A percentile compares a stretch with the other conserved stretches of the same genome.
Conservation (phyloP, 1,140 invertebrate species). For the Ylistrum balloti region DNA sequence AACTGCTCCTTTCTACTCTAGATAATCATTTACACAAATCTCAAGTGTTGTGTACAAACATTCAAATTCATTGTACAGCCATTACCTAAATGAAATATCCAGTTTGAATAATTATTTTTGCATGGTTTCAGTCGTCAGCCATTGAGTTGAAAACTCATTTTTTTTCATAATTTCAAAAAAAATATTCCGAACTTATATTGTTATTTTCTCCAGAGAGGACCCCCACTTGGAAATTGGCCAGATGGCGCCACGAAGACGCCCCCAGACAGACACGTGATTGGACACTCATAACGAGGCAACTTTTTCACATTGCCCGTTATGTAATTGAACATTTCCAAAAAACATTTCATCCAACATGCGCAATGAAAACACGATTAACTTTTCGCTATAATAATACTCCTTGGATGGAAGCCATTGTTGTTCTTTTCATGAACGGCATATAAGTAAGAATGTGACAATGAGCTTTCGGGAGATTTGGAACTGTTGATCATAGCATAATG, state of each 20-base stretch:
- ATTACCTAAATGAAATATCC: too few species aligned
- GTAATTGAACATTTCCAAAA: too few species aligned
- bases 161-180: too few species aligned
- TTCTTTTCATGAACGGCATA: background rate
- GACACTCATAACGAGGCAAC: background rate
- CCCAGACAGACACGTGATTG: conserved; percentile 41
- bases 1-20: too few species aligned
- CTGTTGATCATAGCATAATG: background rate
- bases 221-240: conserved; percentile 68
- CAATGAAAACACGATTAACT: background rate
- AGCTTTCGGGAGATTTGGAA: background rate
- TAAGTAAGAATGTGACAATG: background rate
- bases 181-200: background rate
- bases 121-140: too few species aligned
- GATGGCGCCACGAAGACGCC: conserved; percentile 59
- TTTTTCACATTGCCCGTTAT: background rate
- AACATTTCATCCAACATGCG: background rate
- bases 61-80: too few species aligned
- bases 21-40: too few species aligned
- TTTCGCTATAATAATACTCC: too few species aligned
- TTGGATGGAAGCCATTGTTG: too few species aligned
- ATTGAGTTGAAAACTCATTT: too few species aligned
- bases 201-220: conserved; percentile 58
- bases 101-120: too few species aligned
- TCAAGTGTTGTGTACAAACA: too few species aligned